Evolutionary conservation across 2,113 vertebrate species (phyloP), one percentile per base, ranked within the genome.

Genomic region (Sorex fumeus): DNA sequence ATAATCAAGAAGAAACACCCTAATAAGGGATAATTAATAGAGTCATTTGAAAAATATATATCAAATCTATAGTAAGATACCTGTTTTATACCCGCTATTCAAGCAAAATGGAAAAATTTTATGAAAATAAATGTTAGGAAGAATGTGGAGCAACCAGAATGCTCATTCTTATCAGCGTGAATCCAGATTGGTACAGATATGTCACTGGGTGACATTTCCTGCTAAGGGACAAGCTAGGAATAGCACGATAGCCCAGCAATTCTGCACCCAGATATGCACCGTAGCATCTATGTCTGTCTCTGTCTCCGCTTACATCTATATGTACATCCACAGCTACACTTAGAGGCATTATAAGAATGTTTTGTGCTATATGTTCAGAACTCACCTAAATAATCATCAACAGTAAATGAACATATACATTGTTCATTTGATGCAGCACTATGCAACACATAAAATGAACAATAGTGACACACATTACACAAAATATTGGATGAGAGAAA

Each of bases 1-100:
- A 40, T 81, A 89, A 64, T 84, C 9, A 60, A 80, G 43, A 78
- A 72, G 43, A 83, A 83, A 88, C 64, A 45, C 34, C 87, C 76
- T 80, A 81, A 69, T 28, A 91, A 84, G 27, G 62, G 23, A 72
- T 60, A 71, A 76, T 76, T 11, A 62, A 7, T 13, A 30, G 45
- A 67, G 28, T 43, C 8, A 87, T n/a, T 18, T 30, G 10, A 50
- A 57, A 84, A 45, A 83, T 12, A 88, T 53, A n/a, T 78, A 79
- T 53, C 23, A 40, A 85, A 62, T 75, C 8, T 84, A 88, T 67
- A 91, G 19, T 45, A 30, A 87, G 67, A 40, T 43, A 47, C 4
- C 16, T 79, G 69, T 78, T 83, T 86, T 34, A 83, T 27, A 76
- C 40, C n/a, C 34, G 53, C 16, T 6, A 77, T 81, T n/a, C n/a